These are phyloP conservation scores for Tiliacea aurago DNA, from an alignment of 2,888 invertebrate species.

Conservation along the genomic window DNA sequence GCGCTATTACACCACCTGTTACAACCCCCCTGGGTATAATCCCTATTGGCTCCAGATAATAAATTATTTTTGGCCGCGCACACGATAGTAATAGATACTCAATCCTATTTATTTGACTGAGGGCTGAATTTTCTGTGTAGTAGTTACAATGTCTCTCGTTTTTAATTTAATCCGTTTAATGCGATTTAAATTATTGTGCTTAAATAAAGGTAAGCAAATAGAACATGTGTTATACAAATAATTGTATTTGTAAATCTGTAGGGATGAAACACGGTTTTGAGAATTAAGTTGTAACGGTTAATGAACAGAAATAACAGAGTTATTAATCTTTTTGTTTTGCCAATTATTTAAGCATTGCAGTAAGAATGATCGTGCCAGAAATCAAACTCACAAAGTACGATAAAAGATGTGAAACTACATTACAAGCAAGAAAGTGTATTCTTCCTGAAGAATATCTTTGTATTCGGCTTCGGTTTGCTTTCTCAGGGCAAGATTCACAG, in stretches of 20 bases:
- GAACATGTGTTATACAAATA: constrained; percentile 64
- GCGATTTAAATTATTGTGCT: constrained; percentile 72
- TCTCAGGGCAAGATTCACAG: no score
- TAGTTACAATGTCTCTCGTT: constrained; percentile 25
- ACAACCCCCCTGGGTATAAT: constrained; percentile 68
- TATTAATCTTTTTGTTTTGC: neutral
- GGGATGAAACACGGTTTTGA: constrained; percentile 3
- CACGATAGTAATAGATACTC: constrained; percentile 16
- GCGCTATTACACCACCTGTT: constrained; percentile 80
- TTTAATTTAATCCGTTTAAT: constrained; percentile 73
- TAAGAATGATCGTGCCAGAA: neutral
- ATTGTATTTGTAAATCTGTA: constrained; percentile 46
- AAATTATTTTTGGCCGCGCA: constrained; percentile 66
- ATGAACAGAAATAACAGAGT: neutral
- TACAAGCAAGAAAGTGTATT: neutral
- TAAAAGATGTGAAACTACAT: neutral
- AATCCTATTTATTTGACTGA: neutral
- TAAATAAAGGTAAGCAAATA: constrained; percentile 71
- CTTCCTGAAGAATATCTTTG: neutral
- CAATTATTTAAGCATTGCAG: neutral
- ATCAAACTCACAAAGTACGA: neutral
- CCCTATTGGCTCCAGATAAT: constrained; percentile 70
- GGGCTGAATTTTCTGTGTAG: constrained; percentile 10
- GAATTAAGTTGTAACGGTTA: neutral
- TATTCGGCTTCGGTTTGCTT: no score